Percentiles rank a stretch among this genome's conserved stretches.
These are phyloP conservation scores for Sarcophaga caerulescens DNA, from an alignment of 2,888 invertebrate genomes.

Conservation along the genomic window DNA sequence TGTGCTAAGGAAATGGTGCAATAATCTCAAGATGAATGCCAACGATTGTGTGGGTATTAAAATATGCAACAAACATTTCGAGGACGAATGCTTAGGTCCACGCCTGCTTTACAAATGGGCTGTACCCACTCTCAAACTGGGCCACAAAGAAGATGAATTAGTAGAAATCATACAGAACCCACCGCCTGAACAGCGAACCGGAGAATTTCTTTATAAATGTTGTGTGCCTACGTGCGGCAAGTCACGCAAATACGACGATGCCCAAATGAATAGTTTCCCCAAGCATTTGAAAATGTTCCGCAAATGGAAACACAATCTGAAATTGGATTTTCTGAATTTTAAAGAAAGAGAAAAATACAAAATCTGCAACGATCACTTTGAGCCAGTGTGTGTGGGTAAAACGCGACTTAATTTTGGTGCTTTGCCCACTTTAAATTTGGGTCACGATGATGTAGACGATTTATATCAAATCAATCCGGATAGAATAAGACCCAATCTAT, in stretches of 20 bases:
- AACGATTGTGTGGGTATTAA: constrained; percentile 76
- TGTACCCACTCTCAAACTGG: constrained; percentile 74
- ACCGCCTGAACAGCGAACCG: constrained; percentile 74
- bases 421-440: constrained; percentile 75
- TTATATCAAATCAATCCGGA: constrained; percentile 74
- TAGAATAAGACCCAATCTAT: constrained; percentile 51
- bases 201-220: constrained; percentile 75
- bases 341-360: constrained; percentile 77
- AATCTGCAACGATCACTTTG: constrained; percentile 77
- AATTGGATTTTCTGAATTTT: constrained; percentile 74
- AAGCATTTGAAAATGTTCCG: constrained; percentile 73
- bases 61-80: constrained; percentile 77
- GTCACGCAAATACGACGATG: constrained; percentile 77
- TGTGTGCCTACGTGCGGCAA: constrained; percentile 77
- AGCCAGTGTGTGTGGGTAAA: constrained; percentile 77
- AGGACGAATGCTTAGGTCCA: constrained; percentile 75
- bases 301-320: constrained; percentile 76
- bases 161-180: constrained; percentile 75
- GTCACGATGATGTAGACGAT: constrained; percentile 74
- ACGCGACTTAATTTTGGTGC: constrained; percentile 75
- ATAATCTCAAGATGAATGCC: constrained; percentile 77
- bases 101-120: constrained; percentile 77
- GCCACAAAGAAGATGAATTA: constrained; percentile 74
- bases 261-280: constrained; percentile 78
- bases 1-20: constrained; percentile 77